Evolutionary conservation across 2,797 vertebrate genomes (phyloP).

Genomic region (Neosilurus hyrtlii): DNA sequence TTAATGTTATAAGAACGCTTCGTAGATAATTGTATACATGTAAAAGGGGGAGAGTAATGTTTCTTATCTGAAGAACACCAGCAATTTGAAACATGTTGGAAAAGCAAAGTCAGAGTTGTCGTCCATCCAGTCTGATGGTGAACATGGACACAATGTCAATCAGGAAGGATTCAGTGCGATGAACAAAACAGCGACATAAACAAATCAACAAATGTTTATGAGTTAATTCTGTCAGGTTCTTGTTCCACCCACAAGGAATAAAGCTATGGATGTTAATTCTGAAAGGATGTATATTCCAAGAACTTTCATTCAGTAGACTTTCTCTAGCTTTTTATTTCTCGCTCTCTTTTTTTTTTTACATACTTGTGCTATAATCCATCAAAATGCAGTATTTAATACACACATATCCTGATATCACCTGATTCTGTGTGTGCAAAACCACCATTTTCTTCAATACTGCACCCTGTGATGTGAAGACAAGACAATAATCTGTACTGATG

Average conservation of each 20-base stretch:
- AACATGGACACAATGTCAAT: neutral
- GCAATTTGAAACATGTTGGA: constrained; percentile 14
- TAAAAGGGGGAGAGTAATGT: neutral
- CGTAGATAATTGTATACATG: constrained; percentile 24
- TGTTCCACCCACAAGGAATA: constrained; percentile 26
- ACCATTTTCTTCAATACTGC: constrained; percentile 30
- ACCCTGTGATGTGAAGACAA: constrained; percentile 3
- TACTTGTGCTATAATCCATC: constrained; percentile 56
- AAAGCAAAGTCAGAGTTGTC: neutral
- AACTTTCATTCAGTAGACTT: constrained; percentile 30
- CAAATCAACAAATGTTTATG: neutral
- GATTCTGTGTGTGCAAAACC: neutral
- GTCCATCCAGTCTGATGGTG: neutral
- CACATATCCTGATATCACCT: constrained; percentile 54
- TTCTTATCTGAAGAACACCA: constrained; percentile 1
- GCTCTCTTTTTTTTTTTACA: constrained; percentile 54
- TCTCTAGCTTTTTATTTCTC: constrained; percentile 6
- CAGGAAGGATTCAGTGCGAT: neutral
- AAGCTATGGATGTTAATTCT: neutral
- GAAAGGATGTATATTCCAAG: neutral
- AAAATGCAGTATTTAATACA: constrained; percentile 56
- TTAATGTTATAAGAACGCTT: neutral
- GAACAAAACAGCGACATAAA: constrained; percentile 2
- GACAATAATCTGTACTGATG: constrained; percentile 13
- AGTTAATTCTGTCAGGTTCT: constrained; percentile 15